A percentile compares a stretch with the other conserved stretches of the same genome.
Evolutionary conservation across 2,888 invertebrate species (phyloP).

Genomic region (Acronicta aceris): DNA sequence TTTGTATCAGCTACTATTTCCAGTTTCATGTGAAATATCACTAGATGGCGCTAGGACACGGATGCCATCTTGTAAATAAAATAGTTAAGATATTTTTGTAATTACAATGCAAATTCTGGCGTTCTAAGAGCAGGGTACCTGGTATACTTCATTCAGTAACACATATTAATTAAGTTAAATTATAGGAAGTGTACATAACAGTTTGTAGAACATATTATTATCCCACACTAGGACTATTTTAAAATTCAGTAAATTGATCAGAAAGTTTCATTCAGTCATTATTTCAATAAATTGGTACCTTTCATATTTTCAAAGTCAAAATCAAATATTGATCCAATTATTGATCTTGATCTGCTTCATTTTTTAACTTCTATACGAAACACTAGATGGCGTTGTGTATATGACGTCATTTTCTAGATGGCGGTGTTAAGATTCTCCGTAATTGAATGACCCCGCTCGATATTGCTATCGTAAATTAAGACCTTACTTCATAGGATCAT

Average conservation of each 20-base stretch:
- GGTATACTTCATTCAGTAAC: neutral
- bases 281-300: no score
- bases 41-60: conserved; percentile 25
- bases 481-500: conserved; percentile 54
- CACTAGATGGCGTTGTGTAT: conserved; percentile 31
- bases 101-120: no score
- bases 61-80: neutral
- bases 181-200: no score
- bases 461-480: conserved; percentile 7
- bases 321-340: no score
- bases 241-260: no score
- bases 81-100: no score
- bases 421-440: conserved; percentile 41
- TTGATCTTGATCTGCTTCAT: neutral
- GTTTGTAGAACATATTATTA: no score
- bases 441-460: conserved; percentile 19
- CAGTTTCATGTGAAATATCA: neutral
- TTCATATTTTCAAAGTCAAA: no score
- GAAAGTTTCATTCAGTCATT: no score
- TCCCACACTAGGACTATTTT: no score
- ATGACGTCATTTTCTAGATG: conserved; percentile 34
- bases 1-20: conserved; percentile 3
- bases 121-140: neutral
- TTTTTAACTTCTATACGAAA: neutral
- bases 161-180: no score